Evolutionary conservation across 2,797 vertebrate genomes (phyloP), one percentile per base, ranked within the genome.

Genomic region (Columba guinea): DNA sequence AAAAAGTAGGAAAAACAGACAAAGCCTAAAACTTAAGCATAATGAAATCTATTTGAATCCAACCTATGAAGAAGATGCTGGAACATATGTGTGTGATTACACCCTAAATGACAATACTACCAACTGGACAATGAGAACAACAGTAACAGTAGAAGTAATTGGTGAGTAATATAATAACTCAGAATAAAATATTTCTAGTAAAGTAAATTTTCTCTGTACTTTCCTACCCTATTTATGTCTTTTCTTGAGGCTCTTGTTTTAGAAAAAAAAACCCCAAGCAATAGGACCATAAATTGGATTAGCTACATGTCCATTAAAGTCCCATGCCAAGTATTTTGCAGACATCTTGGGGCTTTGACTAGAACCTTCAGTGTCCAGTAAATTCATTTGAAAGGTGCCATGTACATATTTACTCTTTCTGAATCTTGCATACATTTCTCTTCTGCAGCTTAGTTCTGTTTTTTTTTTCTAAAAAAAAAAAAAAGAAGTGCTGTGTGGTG

Each of bases 51-150:
- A 55, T n/a, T 63, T 98, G 53, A 83, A 49, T 48, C 84, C 73
- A 41, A 75, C 96, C 35, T 98, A 96, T 51, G 28, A 71, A 26
- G 28, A 30, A 81, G 87, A 98, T 93, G 62, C 90, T 88, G 98
- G 97, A 69, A 91, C 10, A 1, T 98, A 98, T 1, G 75, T 96
- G 4, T 98, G 98, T 87, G 98, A 98, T 86, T 97, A 98, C n/a
- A 74, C 18, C 23, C 46, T 97, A 7, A 52, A 56, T 37, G 94
- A 96, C n/a, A 96, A 95, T 11, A 44, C 34, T 35, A 95, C 83
- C 8, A 52, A 80, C 4, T 97, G 97, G 97, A 98, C 75, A 79
- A 69, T 98, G 73, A 97, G 98, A 97, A 97, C 97, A 62, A 55
- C 92, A 69, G 63, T 97, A 58, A 91, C 87, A 41, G 95, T 98